Conservation (phyloP, 2,113 vertebrate species). For the Bos javanicus region DNA sequence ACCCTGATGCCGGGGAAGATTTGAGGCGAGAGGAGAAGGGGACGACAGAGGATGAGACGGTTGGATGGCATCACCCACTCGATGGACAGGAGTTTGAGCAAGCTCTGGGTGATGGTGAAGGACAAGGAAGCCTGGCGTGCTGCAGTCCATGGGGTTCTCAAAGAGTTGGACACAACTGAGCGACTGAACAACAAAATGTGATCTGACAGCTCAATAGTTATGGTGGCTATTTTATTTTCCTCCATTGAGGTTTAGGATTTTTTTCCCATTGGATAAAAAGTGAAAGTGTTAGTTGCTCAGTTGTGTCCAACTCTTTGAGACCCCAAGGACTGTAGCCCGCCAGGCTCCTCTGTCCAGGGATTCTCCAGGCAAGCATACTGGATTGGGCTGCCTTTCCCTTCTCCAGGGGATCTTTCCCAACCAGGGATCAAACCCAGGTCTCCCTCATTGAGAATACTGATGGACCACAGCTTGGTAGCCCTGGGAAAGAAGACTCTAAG, state of each 20-base stretch:
- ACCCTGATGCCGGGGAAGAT: background rate
- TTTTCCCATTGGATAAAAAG: background rate
- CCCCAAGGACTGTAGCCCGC: background rate
- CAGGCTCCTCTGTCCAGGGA: background rate
- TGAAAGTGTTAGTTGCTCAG: background rate
- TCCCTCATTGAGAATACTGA: background rate
- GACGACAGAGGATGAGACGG: background rate
- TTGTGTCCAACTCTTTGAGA: rapidly evolving
- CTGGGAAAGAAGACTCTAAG: background rate
- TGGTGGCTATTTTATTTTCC: background rate
- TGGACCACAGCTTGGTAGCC: background rate
- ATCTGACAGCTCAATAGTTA: background rate
- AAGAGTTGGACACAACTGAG: background rate
- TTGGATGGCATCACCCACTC: background rate
- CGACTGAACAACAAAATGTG: background rate
- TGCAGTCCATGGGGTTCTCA: background rate
- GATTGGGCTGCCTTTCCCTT: background rate
- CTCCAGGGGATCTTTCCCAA: background rate
- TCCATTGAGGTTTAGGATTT: too few species aligned
- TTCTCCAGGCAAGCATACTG: background rate
- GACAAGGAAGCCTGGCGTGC: background rate
- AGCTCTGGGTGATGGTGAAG: background rate
- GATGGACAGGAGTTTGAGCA: background rate
- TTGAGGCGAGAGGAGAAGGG: background rate
- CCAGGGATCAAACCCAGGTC: background rate